phyloP scores from a whole-genome alignment of 2,888 invertebrate species.

The Macrophya alboannulata region DNA sequence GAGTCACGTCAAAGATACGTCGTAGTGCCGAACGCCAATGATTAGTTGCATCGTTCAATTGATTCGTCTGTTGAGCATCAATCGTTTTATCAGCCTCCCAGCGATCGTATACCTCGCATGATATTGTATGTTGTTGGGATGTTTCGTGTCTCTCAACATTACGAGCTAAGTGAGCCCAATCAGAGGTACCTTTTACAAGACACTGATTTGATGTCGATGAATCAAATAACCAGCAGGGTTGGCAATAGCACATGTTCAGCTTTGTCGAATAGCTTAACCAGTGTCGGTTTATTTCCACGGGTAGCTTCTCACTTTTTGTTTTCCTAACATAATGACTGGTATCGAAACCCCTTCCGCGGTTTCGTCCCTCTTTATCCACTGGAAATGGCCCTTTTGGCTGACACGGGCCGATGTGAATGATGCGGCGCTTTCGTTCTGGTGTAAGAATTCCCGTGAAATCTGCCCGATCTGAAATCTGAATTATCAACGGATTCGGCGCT shows the following conservation, averaged over 20 bases:
- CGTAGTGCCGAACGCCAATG: constrained; percentile 8
- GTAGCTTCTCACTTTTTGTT: too few species aligned
- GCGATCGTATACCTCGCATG: constrained; percentile 8
- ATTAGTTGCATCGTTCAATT: constrained; percentile 8
- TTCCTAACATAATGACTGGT: background rate
- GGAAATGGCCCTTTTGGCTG: constrained; percentile 12
- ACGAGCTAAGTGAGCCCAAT: constrained; percentile 20
- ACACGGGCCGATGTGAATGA: background rate
- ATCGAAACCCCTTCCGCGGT: background rate
- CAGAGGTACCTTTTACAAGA: constrained; percentile 2
- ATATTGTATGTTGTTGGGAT: constrained; percentile 9
- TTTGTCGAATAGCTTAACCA: constrained; percentile 21
- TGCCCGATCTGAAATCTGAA: constrained; percentile 15
- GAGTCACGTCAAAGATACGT: constrained; percentile 10
- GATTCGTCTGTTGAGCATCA: background rate
- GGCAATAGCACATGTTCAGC: constrained; percentile 6
- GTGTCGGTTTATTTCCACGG: background rate
- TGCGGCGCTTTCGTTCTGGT: constrained; percentile 4
- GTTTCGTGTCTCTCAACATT: background rate
- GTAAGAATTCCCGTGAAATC: background rate
- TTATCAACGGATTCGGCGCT: too few species aligned
- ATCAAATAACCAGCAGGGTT: constrained; percentile 17
- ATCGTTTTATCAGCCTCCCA: constrained; percentile 17
- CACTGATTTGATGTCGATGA: background rate
- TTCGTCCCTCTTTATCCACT: background rate